Base-by-base conservation (phyloP, 2,113 vertebrate genomes). In the Crypturellus undulatus region DNA sequence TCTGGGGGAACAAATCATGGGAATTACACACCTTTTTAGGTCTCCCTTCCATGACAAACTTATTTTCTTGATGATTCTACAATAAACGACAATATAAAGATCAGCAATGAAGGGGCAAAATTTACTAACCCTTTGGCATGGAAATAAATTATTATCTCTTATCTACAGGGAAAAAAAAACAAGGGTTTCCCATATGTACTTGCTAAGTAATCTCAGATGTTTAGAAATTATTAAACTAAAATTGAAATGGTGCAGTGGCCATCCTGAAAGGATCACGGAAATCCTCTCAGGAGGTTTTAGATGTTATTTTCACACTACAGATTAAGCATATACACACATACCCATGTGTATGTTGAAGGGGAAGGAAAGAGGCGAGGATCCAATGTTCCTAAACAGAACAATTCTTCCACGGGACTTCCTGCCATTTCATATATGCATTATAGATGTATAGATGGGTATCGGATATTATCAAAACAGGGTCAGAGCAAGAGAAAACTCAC, bases 61-160 rank as follows among this genome's bases (percentile, higher is more conserved):
- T 84, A 84, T 20, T 65, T 26, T 54, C 59, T 32, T 58, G 54
- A 58, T 58, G 54, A 58, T 58, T 58, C 28, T 32, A 58, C 54
- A 58, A 58, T 58, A 32, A 58, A 90, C 49, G 40, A 72, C 90
- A 79, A 89, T 42, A 58, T 5, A 47, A 80, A 84, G 13, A 59
- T 65, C 54, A 76, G 69, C 52, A 89, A 67, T 42, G 32, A 73
- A 36, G 28, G 1, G 3, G 62, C 10, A 94, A 92, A 76, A 84
- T 86, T 78, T 92, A 75, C 58, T 80, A 68, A 70, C 25, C 5
- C 32, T 49, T 49, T 88, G 77, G 81, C 65, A 65, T 10, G 24
- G n/a, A 90, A 94, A 86, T 68, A 86, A 93, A 86, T 68, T 60
- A 34, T 79, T 78, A 24, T n/a, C 82, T 92, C 84, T 49, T 18